Base-by-base conservation (phyloP, 1,140 invertebrate genomes). In the Macrobrachium nipponense region DNA sequence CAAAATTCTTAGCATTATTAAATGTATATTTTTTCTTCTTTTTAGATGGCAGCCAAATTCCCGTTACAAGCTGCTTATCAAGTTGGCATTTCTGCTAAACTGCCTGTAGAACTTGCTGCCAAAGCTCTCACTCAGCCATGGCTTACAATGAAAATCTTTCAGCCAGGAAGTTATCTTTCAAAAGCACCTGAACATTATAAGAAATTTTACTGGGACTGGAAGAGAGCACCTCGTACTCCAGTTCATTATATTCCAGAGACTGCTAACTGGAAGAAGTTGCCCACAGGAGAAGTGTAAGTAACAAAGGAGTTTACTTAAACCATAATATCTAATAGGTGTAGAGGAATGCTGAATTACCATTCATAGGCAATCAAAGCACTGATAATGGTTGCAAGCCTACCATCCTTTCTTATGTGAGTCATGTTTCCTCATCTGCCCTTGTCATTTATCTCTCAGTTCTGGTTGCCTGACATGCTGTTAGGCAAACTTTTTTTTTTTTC, bases 161-260 rank as follows among this genome's bases (percentile, higher is more conserved):
- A 36, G 59, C 10, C 18, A 17, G 68, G 76, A 36, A 36, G 51
- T 20, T 5, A 23, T 43, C 51, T 77, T 20, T 3, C 43, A 90
- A 78, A 77, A 64, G 87, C 98, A 82, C 98, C 98, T 6, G 92
- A 94, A 88, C 95, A 95, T 58, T 99, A 98, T 90, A 95, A 95
- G 90, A 96, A 97, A 90, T 96, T 97, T 91, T 97, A 95, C 92
- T 93, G 91, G 87, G 96, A 98, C 92, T 97, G 96, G 94, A 95
- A 96, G 90, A 86, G 94, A 0, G 92, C 93, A 44, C 92, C 93
- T 89, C 95, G 96, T 43, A 92, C 92, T 58, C 95, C 97, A 61
- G 96, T 99, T 36, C 97, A 99, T 92, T 98, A 95, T 91, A 93
- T 95, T 85, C 94, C 95, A 64, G 94, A 95, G 90, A 92, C 94